Conservation (phyloP, 2,113 vertebrate species). For the Etheostoma cragini region DNA sequence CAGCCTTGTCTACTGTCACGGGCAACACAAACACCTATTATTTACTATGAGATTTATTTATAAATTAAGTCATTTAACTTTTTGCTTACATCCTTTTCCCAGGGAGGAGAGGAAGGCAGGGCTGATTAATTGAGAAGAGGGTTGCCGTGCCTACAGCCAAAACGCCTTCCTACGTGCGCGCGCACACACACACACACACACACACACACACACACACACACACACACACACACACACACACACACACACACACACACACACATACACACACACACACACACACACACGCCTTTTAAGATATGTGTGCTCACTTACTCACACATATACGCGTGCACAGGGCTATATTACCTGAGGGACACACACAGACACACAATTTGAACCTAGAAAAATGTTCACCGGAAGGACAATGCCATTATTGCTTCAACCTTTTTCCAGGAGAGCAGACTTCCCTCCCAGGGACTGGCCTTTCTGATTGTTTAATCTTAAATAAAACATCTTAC, state of each 20-base stretch:
- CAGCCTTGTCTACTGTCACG: conserved; percentile 55
- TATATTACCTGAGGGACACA: conserved; percentile 33
- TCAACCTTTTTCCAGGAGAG: conserved; percentile 35
- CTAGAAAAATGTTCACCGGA: conserved; percentile 25
- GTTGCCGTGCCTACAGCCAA: conserved; percentile 27
- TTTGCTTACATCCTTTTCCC: conserved; percentile 80
- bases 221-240: not conserved
- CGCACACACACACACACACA: not conserved
- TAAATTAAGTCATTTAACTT: conserved; percentile 83
- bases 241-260: not conserved
- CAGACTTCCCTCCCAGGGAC: not conserved
- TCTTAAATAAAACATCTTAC: conserved; percentile 20
- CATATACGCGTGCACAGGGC: not conserved
- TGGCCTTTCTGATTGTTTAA: conserved; percentile 46
- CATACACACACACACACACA: conserved; percentile 20
- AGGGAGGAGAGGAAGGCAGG: conserved; percentile 56
- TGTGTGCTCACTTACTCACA: conserved; percentile 34
- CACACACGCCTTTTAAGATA: conserved; percentile 21
- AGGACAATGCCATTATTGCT: conserved; percentile 36
- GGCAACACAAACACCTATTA: conserved; percentile 78
- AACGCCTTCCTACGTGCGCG: conserved; percentile 3
- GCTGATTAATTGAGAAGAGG: conserved; percentile 75
- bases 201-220: conserved; percentile 13
- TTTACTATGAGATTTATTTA: conserved; percentile 85
- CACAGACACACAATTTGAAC: conserved; percentile 26